A percentile compares a stretch with the other conserved stretches of the same genome.
Evolutionary conservation across 1,140 invertebrate species (phyloP).

Genomic region (Drosophila arizonae): DNA sequence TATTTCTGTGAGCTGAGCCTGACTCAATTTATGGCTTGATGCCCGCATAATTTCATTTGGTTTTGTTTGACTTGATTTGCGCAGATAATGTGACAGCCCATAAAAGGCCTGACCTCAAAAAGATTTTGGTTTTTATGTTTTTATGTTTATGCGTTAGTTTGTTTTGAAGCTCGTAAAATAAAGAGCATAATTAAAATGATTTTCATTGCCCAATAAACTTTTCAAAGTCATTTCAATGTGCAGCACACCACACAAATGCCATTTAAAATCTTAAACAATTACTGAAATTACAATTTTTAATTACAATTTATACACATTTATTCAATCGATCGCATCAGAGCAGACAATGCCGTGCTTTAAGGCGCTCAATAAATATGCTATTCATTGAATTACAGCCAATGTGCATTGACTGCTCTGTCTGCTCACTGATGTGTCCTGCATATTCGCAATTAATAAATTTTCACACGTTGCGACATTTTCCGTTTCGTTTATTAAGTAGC

Average conservation of each 20-base stretch:
- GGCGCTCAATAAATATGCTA: conserved; percentile 35
- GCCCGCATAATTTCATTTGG: conserved; percentile 73
- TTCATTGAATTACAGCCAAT: conserved; percentile 38
- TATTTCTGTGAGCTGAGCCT: conserved; percentile 37
- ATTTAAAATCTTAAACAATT: not conserved
- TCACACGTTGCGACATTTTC: conserved; percentile 29
- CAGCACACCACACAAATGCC: not conserved
- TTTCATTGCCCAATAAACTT: conserved; percentile 6
- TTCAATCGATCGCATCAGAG: too few relatives aligned
- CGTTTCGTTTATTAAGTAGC: conserved; percentile 36
- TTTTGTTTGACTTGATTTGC: conserved; percentile 44
- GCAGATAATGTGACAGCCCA: conserved; percentile 13
- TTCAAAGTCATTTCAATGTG: conserved; percentile 4
- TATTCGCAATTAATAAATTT: conserved; percentile 31
- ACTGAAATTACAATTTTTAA: not conserved
- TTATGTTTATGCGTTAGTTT: conserved; percentile 41
- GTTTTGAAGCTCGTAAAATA: conserved; percentile 31
- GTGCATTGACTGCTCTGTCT: not conserved
- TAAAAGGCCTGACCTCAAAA: conserved; percentile 16
- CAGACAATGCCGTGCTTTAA: not conserved
- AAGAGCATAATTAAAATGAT: conserved; percentile 45
- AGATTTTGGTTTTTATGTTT: conserved; percentile 8
- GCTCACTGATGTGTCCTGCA: not conserved
- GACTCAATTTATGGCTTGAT: conserved; percentile 76
- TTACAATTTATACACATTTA: not conserved